Evolutionary conservation across 2,888 invertebrate species (phyloP).

Genomic region (Bursaphelenchus okinawaensis): DNA sequence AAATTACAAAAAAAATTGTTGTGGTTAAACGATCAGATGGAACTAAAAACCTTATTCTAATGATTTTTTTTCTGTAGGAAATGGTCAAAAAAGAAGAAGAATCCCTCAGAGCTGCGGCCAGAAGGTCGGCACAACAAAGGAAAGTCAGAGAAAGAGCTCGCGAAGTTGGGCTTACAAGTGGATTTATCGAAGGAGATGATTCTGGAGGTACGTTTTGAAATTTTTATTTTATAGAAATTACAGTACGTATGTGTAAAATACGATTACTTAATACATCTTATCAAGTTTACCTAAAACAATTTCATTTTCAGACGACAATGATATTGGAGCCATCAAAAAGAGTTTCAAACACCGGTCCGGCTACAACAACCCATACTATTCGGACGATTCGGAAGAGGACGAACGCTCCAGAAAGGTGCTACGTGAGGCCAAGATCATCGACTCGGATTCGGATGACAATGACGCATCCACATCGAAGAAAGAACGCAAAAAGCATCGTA

Average conservation of each 20-base stretch:
- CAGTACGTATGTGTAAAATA: not conserved
- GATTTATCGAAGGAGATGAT: constrained; percentile 40
- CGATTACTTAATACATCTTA: not conserved
- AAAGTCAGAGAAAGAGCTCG: constrained; percentile 62
- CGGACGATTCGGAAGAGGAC: constrained; percentile 22
- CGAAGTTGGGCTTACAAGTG: constrained; percentile 60
- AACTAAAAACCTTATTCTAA: no score
- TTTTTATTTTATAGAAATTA: not conserved
- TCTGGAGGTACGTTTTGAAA: constrained; percentile 25
- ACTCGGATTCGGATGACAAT: constrained; percentile 24
- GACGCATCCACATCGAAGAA: constrained; percentile 1
- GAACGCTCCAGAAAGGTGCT: constrained; percentile 10
- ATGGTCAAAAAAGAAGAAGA: constrained; percentile 83
- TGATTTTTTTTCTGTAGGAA: constrained; percentile 10
- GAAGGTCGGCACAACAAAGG: constrained; percentile 67
- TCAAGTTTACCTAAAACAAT: constrained; percentile 2
- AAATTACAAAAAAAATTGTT: no score
- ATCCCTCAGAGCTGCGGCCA: constrained; percentile 79
- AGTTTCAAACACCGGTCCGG: constrained; percentile 15
- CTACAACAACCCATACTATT: constrained; percentile 1
- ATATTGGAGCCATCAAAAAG: constrained; percentile 29
- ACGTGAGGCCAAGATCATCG: constrained; percentile 12
- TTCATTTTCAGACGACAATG: constrained; percentile 31
- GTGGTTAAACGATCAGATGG: no score
- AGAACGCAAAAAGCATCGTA: not conserved